A percentile compares a stretch with the other conserved stretches of the same genome.
These are phyloP conservation scores for Cichladusa arquata DNA, from an alignment of 2,113 vertebrate species.

Conservation along the genomic window DNA sequence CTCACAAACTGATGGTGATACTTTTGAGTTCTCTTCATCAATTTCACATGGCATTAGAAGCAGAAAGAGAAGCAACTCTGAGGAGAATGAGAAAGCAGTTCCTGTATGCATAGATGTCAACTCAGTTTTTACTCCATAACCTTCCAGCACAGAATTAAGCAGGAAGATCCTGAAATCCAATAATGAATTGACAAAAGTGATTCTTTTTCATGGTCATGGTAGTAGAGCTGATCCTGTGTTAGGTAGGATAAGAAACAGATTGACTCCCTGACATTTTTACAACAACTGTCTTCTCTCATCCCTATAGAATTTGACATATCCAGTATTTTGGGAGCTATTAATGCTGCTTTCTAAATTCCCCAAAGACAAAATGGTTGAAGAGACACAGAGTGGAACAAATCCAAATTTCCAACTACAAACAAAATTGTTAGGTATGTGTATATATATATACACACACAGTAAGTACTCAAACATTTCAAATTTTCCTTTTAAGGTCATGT, in stretches of 20 bases:
- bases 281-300: not conserved
- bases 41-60: not conserved
- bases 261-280: not conserved
- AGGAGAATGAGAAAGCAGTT: not conserved
- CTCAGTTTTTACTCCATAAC: not conserved
- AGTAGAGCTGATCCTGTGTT: not conserved
- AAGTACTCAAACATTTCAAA: not conserved
- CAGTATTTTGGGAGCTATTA: not conserved
- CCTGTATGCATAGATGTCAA: not conserved
- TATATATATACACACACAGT: no score
- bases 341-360: not conserved
- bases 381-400: not conserved
- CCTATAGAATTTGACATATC: not conserved
- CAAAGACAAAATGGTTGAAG: not conserved
- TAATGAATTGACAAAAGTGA: not conserved
- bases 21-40: not conserved
- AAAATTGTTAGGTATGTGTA: not conserved
- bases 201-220: not conserved
- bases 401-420: not conserved
- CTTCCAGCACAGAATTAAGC: not conserved
- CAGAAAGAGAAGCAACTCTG: not conserved
- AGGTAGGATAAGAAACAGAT: not conserved
- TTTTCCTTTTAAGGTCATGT: not conserved
- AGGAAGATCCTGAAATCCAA: not conserved
- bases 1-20: not conserved